Evolutionary conservation across 1,140 invertebrate species (phyloP), one percentile per base, ranked within the genome.

Genomic region (Drosophila setifemur): DNA sequence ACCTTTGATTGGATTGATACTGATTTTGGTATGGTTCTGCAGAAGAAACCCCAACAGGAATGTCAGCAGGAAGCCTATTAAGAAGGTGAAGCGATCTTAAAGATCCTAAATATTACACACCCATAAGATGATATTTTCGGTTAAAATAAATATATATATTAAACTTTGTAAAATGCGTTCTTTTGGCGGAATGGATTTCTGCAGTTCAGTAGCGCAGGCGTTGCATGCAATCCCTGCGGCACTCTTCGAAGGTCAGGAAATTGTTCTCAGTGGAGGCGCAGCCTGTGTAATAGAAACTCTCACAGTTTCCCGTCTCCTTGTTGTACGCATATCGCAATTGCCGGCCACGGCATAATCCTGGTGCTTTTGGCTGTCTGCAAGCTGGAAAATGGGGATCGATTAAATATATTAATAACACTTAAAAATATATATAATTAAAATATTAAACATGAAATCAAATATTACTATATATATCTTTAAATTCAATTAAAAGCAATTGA

Each of bases 181-280:
- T 33, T 8, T 21, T 29, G 6, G 19, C 16, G 11, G 11, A 33
- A 12, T 33, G 11, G 6, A 7, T 5, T 19, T 21, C 2, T 3
- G 2, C 2, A 7, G 16, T 29, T 39, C 48, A 86, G 33, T 86
- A 86, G 25, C 81, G 81, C 18, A 71, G 40, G 3, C 67, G 70
- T 18, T 66, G 83, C 83, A 89, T 89, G 57, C 88, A 88, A 25
- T 89, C 88, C 14, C 88, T 66, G n/a, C 88, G 79, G 33, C 88
- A 89, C 42, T 89, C 88, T 48, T 89, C 88, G 31, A 55, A 89
- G 68, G 88, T 89, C 4, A 89, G 50, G 9, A 89, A 89, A 55
- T 89, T 88, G 16, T 89, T 89, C 6, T 74, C 60, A 21, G 79
- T 89, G 1, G 82, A 73, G 16, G 49, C 79, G 6, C 88, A 89